These are phyloP conservation scores for Bagarius yarrelli DNA, from an alignment of 2,113 vertebrate genomes.

Conservation along the genomic window DNA sequence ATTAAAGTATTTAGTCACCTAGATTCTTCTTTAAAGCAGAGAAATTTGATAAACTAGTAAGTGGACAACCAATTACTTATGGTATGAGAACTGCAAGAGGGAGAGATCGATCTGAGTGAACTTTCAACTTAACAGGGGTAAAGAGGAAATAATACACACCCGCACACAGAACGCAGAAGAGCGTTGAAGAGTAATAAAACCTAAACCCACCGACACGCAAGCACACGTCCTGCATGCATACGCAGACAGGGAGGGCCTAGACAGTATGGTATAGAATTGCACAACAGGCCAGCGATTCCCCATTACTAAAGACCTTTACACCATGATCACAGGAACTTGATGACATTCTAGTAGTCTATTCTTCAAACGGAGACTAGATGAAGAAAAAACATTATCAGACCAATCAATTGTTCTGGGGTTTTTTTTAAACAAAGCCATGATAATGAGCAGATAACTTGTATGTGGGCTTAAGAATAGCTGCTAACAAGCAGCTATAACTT, in stretches of 20 bases:
- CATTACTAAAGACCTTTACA: neutral
- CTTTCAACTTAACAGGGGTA: conserved; percentile 40
- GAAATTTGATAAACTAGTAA: conserved; percentile 25
- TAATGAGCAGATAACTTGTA: neutral
- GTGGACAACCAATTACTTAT: conserved; percentile 25
- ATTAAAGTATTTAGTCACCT: neutral
- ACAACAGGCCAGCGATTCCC: conserved; percentile 22
- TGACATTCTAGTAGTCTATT: neutral
- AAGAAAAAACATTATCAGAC: neutral
- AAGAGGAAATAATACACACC: conserved; percentile 1
- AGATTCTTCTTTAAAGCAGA: neutral
- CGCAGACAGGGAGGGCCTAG: neutral
- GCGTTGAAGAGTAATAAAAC: conserved; percentile 1
- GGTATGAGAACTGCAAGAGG: neutral
- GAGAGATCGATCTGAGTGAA: conserved; percentile 46
- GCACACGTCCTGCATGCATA: conserved; percentile 6
- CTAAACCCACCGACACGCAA: conserved; percentile 12
- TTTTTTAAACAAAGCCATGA: neutral
- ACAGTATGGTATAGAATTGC: conserved; percentile 14
- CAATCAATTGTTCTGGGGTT: neutral
- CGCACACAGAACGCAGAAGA: conserved; percentile 14
- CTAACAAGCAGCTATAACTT: no score
- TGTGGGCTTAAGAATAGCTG: no score
- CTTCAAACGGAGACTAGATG: neutral
- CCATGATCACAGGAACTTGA: neutral